These are phyloP conservation scores for Hoplodrina blanda DNA, from an alignment of 2,888 invertebrate genomes.

Conservation along the genomic window DNA sequence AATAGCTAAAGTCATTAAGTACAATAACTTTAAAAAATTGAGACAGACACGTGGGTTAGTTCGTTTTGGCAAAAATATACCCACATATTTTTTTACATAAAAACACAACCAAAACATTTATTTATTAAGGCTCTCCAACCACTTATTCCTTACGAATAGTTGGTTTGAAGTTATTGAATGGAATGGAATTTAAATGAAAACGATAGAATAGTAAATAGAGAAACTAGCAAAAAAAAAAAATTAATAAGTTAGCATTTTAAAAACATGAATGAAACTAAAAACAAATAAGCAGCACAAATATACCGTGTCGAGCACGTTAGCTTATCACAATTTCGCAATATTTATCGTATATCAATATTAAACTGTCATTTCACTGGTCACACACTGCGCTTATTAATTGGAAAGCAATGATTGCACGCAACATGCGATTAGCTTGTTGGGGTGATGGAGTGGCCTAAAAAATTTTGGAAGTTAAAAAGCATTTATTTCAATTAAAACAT, in stretches of 20 bases:
- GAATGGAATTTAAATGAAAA: no score
- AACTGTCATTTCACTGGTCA: constrained; percentile 49
- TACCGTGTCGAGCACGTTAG: constrained; percentile 31
- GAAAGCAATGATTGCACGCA: constrained; percentile 47
- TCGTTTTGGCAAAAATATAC: background rate
- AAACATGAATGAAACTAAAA: constrained; percentile 29
- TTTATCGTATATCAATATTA: constrained; percentile 45
- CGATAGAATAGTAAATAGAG: no score
- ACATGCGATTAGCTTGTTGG: constrained; percentile 27
- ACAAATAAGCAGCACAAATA: constrained; percentile 31
- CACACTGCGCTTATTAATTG: constrained; percentile 38
- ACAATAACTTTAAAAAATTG: background rate
- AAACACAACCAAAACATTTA: background rate
- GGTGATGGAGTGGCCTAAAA: constrained; percentile 9
- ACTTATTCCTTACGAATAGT: no score
- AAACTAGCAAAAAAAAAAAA: no score
- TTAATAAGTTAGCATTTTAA: no score
- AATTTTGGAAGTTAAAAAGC: background rate
- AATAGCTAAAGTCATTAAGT: background rate
- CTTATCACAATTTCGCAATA: constrained; percentile 52
- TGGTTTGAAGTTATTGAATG: no score
- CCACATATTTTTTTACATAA: background rate
- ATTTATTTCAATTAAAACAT: background rate
- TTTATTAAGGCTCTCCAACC: no score
- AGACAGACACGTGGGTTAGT: no score